Evolutionary conservation across 2,888 invertebrate species (phyloP).

Genomic region (Yponomeuta malinellus): DNA sequence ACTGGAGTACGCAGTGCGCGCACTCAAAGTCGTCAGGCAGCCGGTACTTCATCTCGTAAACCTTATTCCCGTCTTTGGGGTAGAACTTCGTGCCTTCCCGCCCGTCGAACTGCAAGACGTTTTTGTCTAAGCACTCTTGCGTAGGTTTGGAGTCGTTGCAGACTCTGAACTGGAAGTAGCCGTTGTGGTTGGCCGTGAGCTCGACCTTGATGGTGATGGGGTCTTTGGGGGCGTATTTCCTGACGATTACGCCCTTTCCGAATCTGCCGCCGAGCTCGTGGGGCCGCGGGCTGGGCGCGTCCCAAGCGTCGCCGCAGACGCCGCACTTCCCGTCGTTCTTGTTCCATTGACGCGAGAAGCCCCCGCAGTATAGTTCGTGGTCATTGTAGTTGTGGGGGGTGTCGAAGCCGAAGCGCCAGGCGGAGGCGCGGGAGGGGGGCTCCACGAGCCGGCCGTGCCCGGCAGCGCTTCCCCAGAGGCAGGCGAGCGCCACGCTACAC

Average conservation of each 20-base stretch:
- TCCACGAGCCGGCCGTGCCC: constrained; percentile 87
- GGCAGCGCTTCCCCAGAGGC: constrained; percentile 48
- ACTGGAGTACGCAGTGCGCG: constrained; percentile 89
- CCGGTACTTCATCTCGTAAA: constrained; percentile 84
- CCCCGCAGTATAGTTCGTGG: constrained; percentile 91
- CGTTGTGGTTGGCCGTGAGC: constrained; percentile 91
- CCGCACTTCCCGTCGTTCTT: constrained; percentile 90
- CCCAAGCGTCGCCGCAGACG: constrained; percentile 91
- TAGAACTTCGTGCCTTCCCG: constrained; percentile 78
- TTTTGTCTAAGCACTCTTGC: constrained; percentile 86
- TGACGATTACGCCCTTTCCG: constrained; percentile 87
- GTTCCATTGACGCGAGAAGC: constrained; percentile 88
- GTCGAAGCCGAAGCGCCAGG: constrained; percentile 92
- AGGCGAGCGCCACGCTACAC: constrained; percentile 45
- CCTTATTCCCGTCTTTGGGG: constrained; percentile 85
- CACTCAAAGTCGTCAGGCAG: constrained; percentile 81
- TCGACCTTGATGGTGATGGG: constrained; percentile 85
- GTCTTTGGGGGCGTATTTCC: constrained; percentile 82
- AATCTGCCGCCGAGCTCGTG: constrained; percentile 91
- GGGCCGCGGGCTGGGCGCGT: constrained; percentile 79
- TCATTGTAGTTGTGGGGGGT: constrained; percentile 94
- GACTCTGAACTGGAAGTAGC: constrained; percentile 89
- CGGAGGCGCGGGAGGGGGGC: constrained; percentile 90
- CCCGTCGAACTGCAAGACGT: constrained; percentile 77
- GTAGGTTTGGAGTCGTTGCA: constrained; percentile 84